Evolutionary conservation across 2,888 invertebrate species (phyloP).

Genomic region (Tigriopus californicus): DNA sequence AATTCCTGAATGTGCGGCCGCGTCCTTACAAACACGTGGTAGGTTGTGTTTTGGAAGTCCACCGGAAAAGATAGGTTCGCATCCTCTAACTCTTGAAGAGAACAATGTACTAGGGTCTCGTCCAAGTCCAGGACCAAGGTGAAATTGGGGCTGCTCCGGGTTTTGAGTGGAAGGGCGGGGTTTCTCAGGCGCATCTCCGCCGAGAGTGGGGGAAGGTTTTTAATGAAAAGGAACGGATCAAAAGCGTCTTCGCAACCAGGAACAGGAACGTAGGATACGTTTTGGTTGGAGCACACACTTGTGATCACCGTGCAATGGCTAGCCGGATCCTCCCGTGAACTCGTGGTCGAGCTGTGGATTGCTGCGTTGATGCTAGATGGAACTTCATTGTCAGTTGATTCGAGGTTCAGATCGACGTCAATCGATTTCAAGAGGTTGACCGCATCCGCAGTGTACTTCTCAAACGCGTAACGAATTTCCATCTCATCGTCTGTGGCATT

Average conservation of each 20-base stretch:
- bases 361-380: too few relatives aligned
- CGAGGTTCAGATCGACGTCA: too few relatives aligned
- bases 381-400: too few relatives aligned
- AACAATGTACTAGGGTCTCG: conserved; percentile 88
- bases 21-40: conserved; percentile 62
- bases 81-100: conserved; percentile 71
- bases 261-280: too few relatives aligned
- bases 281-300: too few relatives aligned
- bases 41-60: conserved; percentile 69
- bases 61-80: conserved; percentile 87
- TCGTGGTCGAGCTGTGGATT: too few relatives aligned
- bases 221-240: conserved; percentile 77
- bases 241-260: conserved; percentile 40
- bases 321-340: too few relatives aligned
- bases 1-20: conserved; percentile 81
- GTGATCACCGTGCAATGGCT: too few relatives aligned
- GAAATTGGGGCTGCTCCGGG: conserved; percentile 76
- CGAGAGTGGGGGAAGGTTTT: conserved; percentile 64
- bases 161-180: conserved; percentile 74
- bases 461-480: too few relatives aligned
- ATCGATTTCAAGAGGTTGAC: too few relatives aligned
- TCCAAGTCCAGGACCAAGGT: conserved; percentile 39
- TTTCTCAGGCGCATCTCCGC: conserved; percentile 51
- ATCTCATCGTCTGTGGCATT: too few relatives aligned
- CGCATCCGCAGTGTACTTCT: too few relatives aligned